Base-by-base conservation (phyloP, 2,113 vertebrate genomes). In the Eretmochelys imbricata region DNA sequence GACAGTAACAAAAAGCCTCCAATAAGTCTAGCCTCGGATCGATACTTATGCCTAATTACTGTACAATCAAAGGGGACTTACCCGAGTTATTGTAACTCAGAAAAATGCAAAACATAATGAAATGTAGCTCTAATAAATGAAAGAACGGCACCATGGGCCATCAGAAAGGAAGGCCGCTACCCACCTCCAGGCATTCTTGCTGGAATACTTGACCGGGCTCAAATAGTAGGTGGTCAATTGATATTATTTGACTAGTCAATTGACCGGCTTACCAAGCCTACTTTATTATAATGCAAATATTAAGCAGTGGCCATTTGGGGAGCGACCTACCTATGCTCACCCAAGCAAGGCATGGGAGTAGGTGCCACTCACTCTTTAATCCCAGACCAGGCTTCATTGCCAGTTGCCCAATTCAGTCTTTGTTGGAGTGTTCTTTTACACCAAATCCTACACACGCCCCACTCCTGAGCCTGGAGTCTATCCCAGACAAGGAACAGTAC, bases 401-500 rank as follows among this genome's bases (percentile, higher is more conserved):
- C 59, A 65, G 31, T 6, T 35, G 59, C 59, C 59, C 29, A 65
- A 29, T 29, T 62, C 29, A 7, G 27, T 12, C 57, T 62, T 62
- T 62, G 57, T 13, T 62, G 57, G 57, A 31, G 29, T 62, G 57
- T 62, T 62, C 29, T 62, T 31, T 62, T 13, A 62, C 57, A 29
- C 57, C 57, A 94, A 95, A 76, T 84, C 11, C 2, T 65, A 46
- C 2, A 1, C 14, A 55, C 31, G 3, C 0, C 0, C 8, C 53
- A 12, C 82, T 53, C n/a, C 3, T 0, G 89, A 54, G 20, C 59
- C 29, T 5, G 25, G 24, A 48, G 31, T 42, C 65, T 51, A 55
- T 8, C 87, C 49, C 76, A 54, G 42, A 57, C 27, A 72, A n/a
- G 51, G 51, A 59, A 31, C 22, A 65, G 49, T 2, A 12, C 80